Conservation (phyloP, 1,140 invertebrate genomes). For the Camponotus pennsylvanicus region DNA sequence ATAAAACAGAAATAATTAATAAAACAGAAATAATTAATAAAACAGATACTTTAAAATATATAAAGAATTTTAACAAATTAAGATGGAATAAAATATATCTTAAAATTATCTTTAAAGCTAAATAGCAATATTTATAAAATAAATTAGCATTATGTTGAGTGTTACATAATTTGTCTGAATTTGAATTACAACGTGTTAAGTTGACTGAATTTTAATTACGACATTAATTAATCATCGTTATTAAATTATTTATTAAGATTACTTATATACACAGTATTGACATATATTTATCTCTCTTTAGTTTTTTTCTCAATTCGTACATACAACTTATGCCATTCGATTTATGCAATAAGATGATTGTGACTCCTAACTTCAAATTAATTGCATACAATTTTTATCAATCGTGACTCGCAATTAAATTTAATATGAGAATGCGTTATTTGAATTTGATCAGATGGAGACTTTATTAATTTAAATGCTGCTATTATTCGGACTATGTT, state of each 20-base stretch:
- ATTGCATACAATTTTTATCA: conserved; percentile 5
- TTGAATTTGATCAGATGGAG: conserved; percentile 10
- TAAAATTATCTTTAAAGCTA: neutral
- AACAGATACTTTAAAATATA: no score
- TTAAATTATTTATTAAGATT: conserved; percentile 11
- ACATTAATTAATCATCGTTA: neutral
- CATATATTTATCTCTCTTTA: neutral
- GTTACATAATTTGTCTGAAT: no score
- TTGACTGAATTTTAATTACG: no score
- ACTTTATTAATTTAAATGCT: conserved; percentile 38
- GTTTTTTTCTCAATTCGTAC: neutral
- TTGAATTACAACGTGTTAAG: no score
- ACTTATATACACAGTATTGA: neutral
- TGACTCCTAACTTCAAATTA: conserved; percentile 4
- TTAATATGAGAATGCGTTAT: neutral
- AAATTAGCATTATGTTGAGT: neutral
- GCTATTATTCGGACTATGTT: neutral
- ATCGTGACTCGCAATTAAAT: conserved; percentile 35
- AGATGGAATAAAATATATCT: neutral
- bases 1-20: neutral
- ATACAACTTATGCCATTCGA: neutral
- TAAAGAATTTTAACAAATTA: neutral
- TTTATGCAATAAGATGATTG: neutral
- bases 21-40: neutral
- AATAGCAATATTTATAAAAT: neutral